phyloP scores from a whole-genome alignment of 2,113 vertebrate genomes.

The Thalassoma bifasciatum region DNA sequence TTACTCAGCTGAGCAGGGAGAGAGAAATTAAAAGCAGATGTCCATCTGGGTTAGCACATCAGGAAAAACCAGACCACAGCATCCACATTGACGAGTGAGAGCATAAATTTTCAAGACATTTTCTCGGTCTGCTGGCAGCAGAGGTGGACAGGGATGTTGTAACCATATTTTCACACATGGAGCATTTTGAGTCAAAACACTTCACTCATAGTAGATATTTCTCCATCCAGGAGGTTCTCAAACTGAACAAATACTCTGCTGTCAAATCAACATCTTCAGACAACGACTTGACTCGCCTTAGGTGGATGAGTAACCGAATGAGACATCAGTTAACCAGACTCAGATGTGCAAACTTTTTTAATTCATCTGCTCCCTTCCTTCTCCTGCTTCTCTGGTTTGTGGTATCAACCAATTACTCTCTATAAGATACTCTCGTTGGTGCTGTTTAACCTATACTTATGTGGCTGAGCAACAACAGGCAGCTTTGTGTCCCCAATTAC shows the following conservation, averaged over 20 bases:
- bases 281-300: background rate
- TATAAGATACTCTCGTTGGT: background rate
- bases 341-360: too few species aligned
- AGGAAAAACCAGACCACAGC: background rate
- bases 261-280: background rate
- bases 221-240: background rate
- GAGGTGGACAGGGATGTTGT: constrained; percentile 33
- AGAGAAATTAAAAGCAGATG: constrained; percentile 59
- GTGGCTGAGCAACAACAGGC: constrained; percentile 38
- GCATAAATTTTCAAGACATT: constrained; percentile 43
- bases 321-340: background rate
- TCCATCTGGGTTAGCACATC: constrained; percentile 26
- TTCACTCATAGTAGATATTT: constrained; percentile 6
- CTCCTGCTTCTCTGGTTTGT: background rate
- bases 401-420: constrained; percentile 6
- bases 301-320: too few species aligned
- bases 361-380: background rate
- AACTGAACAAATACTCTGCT: background rate
- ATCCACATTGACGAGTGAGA: constrained; percentile 5
- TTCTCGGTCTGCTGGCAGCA: background rate
- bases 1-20: background rate
- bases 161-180: constrained; percentile 1
- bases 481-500: constrained; percentile 63
- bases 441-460: constrained; percentile 13
- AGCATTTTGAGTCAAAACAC: constrained; percentile 2